Conservation (phyloP, 2,888 invertebrate species). For the Trichopria drosophilae region DNA sequence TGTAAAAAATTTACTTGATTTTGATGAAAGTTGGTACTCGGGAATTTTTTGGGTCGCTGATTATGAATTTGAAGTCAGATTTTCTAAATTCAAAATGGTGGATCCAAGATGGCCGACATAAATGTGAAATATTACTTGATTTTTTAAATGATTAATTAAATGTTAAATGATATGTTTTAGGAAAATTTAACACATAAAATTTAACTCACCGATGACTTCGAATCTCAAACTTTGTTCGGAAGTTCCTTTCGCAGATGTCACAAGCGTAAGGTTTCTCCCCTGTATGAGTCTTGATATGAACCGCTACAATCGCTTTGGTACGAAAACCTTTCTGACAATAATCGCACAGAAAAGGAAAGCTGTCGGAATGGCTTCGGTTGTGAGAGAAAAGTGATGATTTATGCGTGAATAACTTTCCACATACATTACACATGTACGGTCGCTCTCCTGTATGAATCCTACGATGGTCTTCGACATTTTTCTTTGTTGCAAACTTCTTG, state of each 20-base stretch:
- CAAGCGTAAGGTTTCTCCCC: slow-evolving; percentile 58
- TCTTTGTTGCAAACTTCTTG: slow-evolving; percentile 43
- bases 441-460: slow-evolving; percentile 49
- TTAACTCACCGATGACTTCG: slow-evolving; percentile 62
- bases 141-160: no score
- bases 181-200: no score
- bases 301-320: slow-evolving; percentile 58
- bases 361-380: slow-evolving; percentile 42
- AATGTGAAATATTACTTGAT: no score
- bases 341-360: slow-evolving; percentile 34
- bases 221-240: slow-evolving; percentile 60
- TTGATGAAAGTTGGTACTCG: no score
- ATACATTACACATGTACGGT: slow-evolving; percentile 57
- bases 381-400: slow-evolving; percentile 59
- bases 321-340: slow-evolving; percentile 57
- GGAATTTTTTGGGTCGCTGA: no score
- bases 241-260: slow-evolving; percentile 60
- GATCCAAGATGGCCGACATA: no score
- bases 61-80: no score
- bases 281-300: slow-evolving; percentile 58
- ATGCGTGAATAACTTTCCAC: slow-evolving; percentile 58
- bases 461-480: slow-evolving; percentile 48
- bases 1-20: no score
- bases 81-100: no score
- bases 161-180: no score